Base-by-base conservation (phyloP, 2,888 invertebrate genomes). In the Drosophila siamana region DNA sequence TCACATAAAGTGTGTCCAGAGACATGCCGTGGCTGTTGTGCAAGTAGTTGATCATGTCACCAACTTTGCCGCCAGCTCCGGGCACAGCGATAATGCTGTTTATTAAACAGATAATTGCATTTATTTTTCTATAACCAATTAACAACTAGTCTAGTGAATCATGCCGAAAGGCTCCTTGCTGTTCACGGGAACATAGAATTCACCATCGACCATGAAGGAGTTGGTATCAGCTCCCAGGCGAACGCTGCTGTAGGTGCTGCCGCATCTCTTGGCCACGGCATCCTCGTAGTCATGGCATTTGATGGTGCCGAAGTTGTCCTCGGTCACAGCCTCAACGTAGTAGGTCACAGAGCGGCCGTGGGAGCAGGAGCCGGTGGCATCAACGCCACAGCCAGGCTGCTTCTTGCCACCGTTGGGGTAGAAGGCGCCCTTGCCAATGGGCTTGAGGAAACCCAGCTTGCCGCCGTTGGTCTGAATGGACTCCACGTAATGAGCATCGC, bases 361-460 rank as follows among this genome's bases (percentile, higher is more conserved):
- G 1, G 93, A 85, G 78, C 93, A 93, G 28, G 71, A 67, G 26
- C 89, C 90, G 57, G 83, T 86, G 38, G 81, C 55, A 88, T 90
- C 91, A 66, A 85, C 79, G 75, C 90, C 91, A 90, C 93, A 93
- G 88, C 93, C 93, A 75, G 92, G 90, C 90, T 94, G 93, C 90
- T 92, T 92, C 91, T 93, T 92, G 90, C 93, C 91, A 69, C 91
- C 91, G 92, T 93, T 93, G 89, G 93, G 93, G 91, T 93, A 93
- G 91, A 93, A 93, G 86, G 92, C 92, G 86, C 92, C 92, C 88
- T 92, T 92, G 36, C 91, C 91, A 22, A 91, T 84, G 9, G 91
- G 91, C 30, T 78, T 59, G 1, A 87, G 61, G 64, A 89, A 90
- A 4, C 91, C 90, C n/a, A 89, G 54, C 0, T 51, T 28, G n/a